Base-by-base conservation (phyloP, 2,888 invertebrate species). In the Dyspetes luteomarginatus region DNA sequence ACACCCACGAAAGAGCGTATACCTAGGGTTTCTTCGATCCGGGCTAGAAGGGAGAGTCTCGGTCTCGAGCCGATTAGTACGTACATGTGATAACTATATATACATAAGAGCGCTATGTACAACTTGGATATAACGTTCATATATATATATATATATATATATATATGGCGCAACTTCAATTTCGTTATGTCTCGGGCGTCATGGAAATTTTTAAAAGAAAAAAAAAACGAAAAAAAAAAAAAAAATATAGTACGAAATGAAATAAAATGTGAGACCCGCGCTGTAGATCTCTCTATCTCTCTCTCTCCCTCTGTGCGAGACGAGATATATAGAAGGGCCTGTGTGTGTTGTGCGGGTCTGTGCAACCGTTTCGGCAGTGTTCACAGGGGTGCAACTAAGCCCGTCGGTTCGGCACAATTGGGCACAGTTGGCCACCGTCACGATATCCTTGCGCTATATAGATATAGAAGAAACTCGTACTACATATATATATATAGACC, bases 11-110 rank as follows among this genome's bases (percentile, higher is more conserved):
- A 19, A 60, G 24, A 67, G 26, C 64, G 81, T 69, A 73, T 56
- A 17, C 56, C 68, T 77, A 77, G 64, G 81, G 81, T 81, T 81
- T 81, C 81, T 58, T 73, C 81, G 81, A 72, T 77, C 71, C 72
- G 69, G 22, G 24, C 58, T 12, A 36, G 67, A 55, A 72, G 64
- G 71, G 69, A 77, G 69, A 41, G 28, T 48, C 36, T 36, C 36
- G 3, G 15, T 17, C 17, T 48, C 65, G 67, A 75, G 75, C 78
- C 78, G 78, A 78, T 81, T 77, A 81, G 73, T 28, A 36, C 19
- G 48, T 36, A 58, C 48, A 43, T 65, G 55, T 58, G 65, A 74
- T 48, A 71, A 55, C 24, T 24, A 26, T 52, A 69, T 56, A 64
- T 56, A 30, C 17, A n/a, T n/a, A n/a, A n/a, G n/a, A n/a, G 15